These are phyloP conservation scores for Ectemnius cavifrons DNA, from an alignment of 2,888 invertebrate species.

Conservation along the genomic window DNA sequence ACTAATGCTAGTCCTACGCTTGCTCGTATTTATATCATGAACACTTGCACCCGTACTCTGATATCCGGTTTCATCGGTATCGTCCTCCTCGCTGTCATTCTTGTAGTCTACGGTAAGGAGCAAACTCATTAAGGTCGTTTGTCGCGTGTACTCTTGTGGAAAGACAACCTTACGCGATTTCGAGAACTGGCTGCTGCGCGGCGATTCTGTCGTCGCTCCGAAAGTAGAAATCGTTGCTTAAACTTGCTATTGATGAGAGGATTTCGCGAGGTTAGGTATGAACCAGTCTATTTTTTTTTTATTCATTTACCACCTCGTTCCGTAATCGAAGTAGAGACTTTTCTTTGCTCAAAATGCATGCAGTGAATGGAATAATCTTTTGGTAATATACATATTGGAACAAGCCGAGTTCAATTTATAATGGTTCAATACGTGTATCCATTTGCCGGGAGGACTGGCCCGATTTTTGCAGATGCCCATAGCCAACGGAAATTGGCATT, in stretches of 20 bases:
- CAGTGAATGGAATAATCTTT: no score
- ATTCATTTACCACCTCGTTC: no score
- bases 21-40: constrained; percentile 47
- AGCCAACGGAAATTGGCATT: constrained; percentile 49
- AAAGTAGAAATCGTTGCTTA: constrained; percentile 18
- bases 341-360: no score
- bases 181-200: constrained; percentile 50
- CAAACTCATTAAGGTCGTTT: constrained; percentile 58
- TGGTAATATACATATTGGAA: no score
- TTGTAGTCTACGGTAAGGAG: constrained; percentile 48
- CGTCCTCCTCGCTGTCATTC: constrained; percentile 39
- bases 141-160: constrained; percentile 53
- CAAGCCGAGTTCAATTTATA: no score
- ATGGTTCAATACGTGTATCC: neutral
- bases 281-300: no score
- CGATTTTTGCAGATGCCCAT: constrained; percentile 17
- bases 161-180: constrained; percentile 53
- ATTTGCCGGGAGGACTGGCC: neutral
- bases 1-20: neutral
- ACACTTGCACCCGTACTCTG: constrained; percentile 33
- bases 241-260: neutral
- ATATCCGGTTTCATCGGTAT: no score
- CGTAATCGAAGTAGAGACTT: no score
- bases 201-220: constrained; percentile 53
- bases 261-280: neutral